A percentile compares a stretch with the other conserved stretches of the same genome.
phyloP scores from a whole-genome alignment of 1,140 invertebrate genomes.

The Ctenoplectra terminalis region DNA sequence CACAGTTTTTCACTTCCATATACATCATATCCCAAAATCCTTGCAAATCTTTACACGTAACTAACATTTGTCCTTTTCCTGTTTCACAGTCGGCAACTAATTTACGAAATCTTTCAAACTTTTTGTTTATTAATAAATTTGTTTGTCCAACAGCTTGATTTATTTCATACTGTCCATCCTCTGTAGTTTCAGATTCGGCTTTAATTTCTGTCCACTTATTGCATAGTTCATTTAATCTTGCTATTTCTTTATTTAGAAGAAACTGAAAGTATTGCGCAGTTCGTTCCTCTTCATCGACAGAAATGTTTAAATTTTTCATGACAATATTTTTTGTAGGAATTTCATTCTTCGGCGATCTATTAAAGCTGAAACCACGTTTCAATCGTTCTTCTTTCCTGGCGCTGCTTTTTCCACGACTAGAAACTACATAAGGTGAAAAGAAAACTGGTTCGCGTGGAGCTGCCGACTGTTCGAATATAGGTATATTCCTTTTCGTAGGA shows the following conservation, averaged over 20 bases:
- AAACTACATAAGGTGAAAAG: conserved; percentile 76
- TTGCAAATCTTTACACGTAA: conserved; percentile 87
- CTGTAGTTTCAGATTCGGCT: conserved; percentile 68
- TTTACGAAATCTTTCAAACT: conserved; percentile 86
- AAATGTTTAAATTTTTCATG: conserved; percentile 77
- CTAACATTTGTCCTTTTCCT: conserved; percentile 84
- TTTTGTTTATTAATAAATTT: conserved; percentile 86
- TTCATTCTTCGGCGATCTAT: conserved; percentile 30
- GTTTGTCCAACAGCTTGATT: conserved; percentile 88
- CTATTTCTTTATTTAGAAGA: conserved; percentile 82
- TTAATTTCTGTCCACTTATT: conserved; percentile 79
- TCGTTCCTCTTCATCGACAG: conserved; percentile 78
- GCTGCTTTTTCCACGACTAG: conserved; percentile 81
- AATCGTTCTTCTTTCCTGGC: conserved; percentile 78
- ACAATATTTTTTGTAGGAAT: conserved; percentile 78
- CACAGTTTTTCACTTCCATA: conserved; percentile 85
- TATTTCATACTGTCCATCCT: conserved; percentile 85
- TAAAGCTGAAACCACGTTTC: conserved; percentile 73
- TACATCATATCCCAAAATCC: conserved; percentile 91
- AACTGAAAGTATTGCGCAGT: conserved; percentile 84
- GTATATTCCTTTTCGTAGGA: no score
- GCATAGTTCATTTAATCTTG: conserved; percentile 79
- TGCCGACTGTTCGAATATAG: no score
- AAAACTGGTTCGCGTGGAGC: conserved; percentile 58
- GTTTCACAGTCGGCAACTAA: conserved; percentile 87